phyloP scores from a whole-genome alignment of 2,113 vertebrate genomes.

The Bufo gargarizans region DNA sequence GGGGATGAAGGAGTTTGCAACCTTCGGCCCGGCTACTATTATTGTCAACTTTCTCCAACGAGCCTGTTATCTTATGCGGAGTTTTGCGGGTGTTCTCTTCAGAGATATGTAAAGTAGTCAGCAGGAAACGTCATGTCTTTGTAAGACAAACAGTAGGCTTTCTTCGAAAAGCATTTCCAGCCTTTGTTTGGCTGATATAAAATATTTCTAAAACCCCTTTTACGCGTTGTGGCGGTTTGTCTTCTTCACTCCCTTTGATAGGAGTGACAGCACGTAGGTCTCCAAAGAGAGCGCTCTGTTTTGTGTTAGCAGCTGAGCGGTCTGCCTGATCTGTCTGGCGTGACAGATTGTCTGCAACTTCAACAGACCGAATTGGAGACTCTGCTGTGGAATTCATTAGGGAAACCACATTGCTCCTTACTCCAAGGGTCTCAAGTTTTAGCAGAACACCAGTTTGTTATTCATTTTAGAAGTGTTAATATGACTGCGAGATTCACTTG shows the following conservation, averaged over 20 bases:
- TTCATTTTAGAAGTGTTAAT: background rate
- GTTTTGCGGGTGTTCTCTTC: background rate
- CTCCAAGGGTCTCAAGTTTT: background rate
- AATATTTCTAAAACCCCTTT: constrained; percentile 8
- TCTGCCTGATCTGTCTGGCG: constrained; percentile 34
- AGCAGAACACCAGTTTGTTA: background rate
- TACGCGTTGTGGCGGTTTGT: constrained; percentile 4
- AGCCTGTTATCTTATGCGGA: background rate
- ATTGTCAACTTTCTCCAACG: background rate
- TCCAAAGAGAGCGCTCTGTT: constrained; percentile 39
- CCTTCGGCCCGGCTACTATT: no score
- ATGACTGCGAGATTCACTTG: background rate
- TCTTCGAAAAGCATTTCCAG: background rate
- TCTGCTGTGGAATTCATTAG: constrained; percentile 36
- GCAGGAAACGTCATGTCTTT: background rate
- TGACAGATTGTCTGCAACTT: constrained; percentile 38
- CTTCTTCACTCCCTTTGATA: constrained; percentile 35
- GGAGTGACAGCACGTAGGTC: constrained; percentile 46
- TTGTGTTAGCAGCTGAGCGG: constrained; percentile 46
- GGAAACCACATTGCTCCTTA: constrained; percentile 16
- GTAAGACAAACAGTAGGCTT: background rate
- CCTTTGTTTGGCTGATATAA: constrained; percentile 3
- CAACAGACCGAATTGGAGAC: constrained; percentile 10
- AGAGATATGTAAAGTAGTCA: background rate
- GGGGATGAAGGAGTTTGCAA: no score